A percentile compares a stretch with the other conserved stretches of the same genome.
Evolutionary conservation across 2,888 invertebrate species (phyloP).

Genomic region (Polyploca ridens): DNA sequence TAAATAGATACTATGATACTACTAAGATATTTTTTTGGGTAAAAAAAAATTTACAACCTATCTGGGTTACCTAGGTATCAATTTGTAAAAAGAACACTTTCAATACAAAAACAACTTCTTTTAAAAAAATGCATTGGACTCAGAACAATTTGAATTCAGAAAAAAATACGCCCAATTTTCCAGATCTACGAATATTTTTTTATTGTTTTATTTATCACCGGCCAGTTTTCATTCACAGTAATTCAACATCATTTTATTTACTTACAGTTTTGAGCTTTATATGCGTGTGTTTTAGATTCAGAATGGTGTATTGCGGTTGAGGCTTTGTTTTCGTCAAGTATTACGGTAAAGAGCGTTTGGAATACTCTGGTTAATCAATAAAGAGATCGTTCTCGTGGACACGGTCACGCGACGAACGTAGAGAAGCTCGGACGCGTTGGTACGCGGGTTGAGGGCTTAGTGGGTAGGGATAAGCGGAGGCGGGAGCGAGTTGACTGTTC

Average conservation of each 20-base stretch:
- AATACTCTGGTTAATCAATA: conserved; percentile 76
- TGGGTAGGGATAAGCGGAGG: conserved; percentile 35
- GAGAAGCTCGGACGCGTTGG: conserved; percentile 71
- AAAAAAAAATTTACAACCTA: too few species aligned
- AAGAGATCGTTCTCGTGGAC: conserved; percentile 71
- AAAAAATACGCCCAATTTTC: conserved; percentile 2
- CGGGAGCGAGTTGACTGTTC: neutral
- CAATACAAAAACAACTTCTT: neutral
- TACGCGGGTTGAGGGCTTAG: conserved; percentile 54
- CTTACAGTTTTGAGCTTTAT: conserved; percentile 14
- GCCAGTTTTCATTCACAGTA: conserved; percentile 8
- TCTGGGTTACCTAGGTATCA: too few species aligned
- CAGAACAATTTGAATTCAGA: neutral
- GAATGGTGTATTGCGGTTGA: conserved; percentile 9
- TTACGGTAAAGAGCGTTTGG: conserved; percentile 54
- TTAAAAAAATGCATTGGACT: neutral
- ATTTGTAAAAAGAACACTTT: neutral
- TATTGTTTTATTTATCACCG: conserved; percentile 4
- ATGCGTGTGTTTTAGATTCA: conserved; percentile 12
- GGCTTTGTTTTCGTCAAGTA: conserved; percentile 47
- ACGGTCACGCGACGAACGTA: conserved; percentile 73
- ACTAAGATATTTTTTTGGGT: too few species aligned
- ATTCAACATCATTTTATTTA: neutral
- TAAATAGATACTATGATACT: too few species aligned
- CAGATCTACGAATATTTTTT: neutral